Evolutionary conservation across 2,888 invertebrate genomes (phyloP).

Genomic region (Drosophila limbata): DNA sequence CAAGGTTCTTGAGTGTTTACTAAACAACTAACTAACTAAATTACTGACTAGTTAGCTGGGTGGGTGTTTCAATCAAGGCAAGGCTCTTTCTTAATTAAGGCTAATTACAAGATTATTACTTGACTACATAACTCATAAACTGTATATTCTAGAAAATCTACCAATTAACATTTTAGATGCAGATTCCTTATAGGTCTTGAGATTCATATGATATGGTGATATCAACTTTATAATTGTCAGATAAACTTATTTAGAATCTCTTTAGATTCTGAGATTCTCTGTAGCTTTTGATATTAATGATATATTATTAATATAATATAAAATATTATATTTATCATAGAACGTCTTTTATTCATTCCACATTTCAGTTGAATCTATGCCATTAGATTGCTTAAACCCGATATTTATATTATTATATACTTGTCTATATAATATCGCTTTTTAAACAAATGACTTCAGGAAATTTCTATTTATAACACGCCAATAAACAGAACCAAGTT

Average conservation of each 20-base stretch:
- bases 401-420: neutral
- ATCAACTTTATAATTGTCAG: neutral
- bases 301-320: too few relatives aligned
- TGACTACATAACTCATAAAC: neutral
- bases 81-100: slow-evolving; percentile 46
- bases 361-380: neutral
- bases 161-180: neutral
- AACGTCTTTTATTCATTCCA: neutral
- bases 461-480: slow-evolving; percentile 3
- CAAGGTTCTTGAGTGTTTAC: slow-evolving; percentile 36
- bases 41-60: slow-evolving; percentile 8
- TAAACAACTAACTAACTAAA: slow-evolving; percentile 28
- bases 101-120: slow-evolving; percentile 3
- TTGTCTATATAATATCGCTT: neutral
- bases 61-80: slow-evolving; percentile 51
- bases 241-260: neutral
- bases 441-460: neutral
- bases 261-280: neutral
- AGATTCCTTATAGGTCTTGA: neutral
- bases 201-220: neutral
- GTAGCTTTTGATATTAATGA: too few relatives aligned
- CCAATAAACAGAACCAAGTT: slow-evolving; percentile 7
- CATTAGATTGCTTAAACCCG: neutral
- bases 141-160: neutral
- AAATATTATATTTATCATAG: neutral